Evolutionary conservation across 1,140 invertebrate species (phyloP), one percentile per base, ranked within the genome.

Genomic region (Papilio polytes): DNA sequence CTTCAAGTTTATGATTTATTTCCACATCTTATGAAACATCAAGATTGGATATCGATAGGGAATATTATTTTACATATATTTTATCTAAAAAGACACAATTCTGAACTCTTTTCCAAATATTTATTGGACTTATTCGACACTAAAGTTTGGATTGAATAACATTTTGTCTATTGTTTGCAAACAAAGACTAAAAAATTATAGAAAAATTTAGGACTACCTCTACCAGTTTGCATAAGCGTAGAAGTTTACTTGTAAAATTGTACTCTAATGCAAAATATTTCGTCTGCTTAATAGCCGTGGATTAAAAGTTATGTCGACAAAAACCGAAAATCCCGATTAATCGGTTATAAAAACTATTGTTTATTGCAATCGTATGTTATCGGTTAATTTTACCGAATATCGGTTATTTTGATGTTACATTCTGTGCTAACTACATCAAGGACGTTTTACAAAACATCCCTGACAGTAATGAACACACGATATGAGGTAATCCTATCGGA

Each of bases 381-480:
- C n/a, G 18, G 7, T 20, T 56, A 20, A 18, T 20, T 9, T 20
- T n/a, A 56, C 53, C n/a, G 53, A 56, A 56, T 56, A 0, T 56
- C 4, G 18, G 8, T 56, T n/a, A 18, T 56, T 56, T 56, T 8
- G 48, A 51, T 18, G 3, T 51, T 15, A 6, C 6, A 18, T 7
- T 51, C 13, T 18, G 13, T 18, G 15, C 6, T 9, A 2, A 2
- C 6, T 56, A 56, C 2, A 70, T 70, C 26, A 70, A 70, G 26
- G 12, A 70, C 63, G 13, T 31, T 70, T 70, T 70, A 70, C 63
- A 10, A 31, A 66, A 66, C 59, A 26, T 59, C 26, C 63, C 22
- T 4, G 63, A 31, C 63, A 70, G 63, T 70, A 31, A 66, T 66
- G 22, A 70, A 70, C 63, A 70, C 26, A 70, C 63, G 63, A 70